Evolutionary conservation across 2,113 vertebrate genomes (phyloP).

Genomic region (Oryzias curvinotus): DNA sequence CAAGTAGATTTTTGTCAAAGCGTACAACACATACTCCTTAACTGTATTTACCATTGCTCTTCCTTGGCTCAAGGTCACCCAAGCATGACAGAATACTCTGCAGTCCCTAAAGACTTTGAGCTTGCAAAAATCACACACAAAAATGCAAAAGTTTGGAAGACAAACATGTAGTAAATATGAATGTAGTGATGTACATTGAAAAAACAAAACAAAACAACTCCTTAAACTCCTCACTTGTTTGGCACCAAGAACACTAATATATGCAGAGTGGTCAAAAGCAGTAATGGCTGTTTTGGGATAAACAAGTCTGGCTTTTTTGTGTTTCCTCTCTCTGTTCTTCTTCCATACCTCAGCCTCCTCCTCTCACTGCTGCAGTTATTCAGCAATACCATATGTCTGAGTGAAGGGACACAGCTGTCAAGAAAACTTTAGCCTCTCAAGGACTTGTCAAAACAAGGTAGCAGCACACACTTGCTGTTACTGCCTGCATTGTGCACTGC

Average conservation of each 20-base stretch:
- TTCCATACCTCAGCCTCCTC: not conserved
- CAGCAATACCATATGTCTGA: constrained; percentile 59
- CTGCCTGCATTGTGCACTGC: constrained; percentile 6
- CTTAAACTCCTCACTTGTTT: constrained; percentile 16
- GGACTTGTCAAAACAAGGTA: constrained; percentile 59
- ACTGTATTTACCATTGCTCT: constrained; percentile 3
- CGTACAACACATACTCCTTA: not conserved
- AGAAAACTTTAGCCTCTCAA: constrained; percentile 56
- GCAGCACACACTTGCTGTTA: constrained; percentile 48
- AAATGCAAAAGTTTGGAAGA: no score
- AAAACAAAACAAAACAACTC: constrained; percentile 6
- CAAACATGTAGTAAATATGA: constrained; percentile 25
- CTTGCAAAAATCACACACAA: constrained; percentile 7
- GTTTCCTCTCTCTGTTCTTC: constrained; percentile 4
- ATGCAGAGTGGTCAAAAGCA: constrained; percentile 44
- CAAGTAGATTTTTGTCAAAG: constrained; percentile 8
- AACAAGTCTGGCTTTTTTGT: constrained; percentile 18
- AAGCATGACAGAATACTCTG: constrained; percentile 23
- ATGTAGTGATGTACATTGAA: constrained; percentile 30
- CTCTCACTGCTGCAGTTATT: constrained; percentile 50
- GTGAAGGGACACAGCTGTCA: constrained; percentile 38
- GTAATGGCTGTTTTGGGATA: constrained; percentile 43
- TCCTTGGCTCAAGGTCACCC: constrained; percentile 44
- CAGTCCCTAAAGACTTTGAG: constrained; percentile 20
- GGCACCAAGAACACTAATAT: constrained; percentile 35